Evolutionary conservation across 2,113 vertebrate genomes (phyloP), one percentile per base, ranked within the genome.

Genomic region (Oryzias melastigma): DNA sequence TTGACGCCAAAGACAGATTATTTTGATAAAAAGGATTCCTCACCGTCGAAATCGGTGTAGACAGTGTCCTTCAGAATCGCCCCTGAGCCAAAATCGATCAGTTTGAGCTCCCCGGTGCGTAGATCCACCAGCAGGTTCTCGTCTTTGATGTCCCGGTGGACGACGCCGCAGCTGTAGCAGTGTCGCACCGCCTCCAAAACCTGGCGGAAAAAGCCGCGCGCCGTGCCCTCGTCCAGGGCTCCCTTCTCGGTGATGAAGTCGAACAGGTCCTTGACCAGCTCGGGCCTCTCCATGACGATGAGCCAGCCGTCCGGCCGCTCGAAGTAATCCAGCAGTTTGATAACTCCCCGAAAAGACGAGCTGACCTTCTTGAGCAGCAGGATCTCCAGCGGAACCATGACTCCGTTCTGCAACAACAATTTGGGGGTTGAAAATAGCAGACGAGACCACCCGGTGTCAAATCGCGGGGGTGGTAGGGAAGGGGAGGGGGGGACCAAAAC

Each of bases 231-330:
- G 27, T 95, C 95, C 81, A 99, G 86, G 0, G 96, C 96, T 1
- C 96, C 96, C 44, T 97, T 97, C 89, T 98, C 96, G 0, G 97
- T 99, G 85, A 99, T 98, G 85, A 95, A 98, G 88, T 99, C 97
- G 66, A 99, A 99, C 1, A 99, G 91, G 67, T 99, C 97, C 89
- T 97, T 96, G 54, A 94, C 95, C 46, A 92, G 90, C 87, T 99
- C 96, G 7, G 96, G 95, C 58, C 95, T 89, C 87, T 99, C 96
- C 93, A 99, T 95, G 13, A 99, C 91, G 51, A 99, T 92, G 19
- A 98, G 78, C 89, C 94, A 98, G 73, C 97, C 95, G 74, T 98
- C 97, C 5, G 95, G 89, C n/a, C 95, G 91, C 88, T 98, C 97
- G 67, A 95, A 98, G 92, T 95, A 98, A 88, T 99, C 96, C 86